These are phyloP conservation scores for Lacerta viridis DNA, from an alignment of 2,797 vertebrate species.

Conservation along the genomic window DNA sequence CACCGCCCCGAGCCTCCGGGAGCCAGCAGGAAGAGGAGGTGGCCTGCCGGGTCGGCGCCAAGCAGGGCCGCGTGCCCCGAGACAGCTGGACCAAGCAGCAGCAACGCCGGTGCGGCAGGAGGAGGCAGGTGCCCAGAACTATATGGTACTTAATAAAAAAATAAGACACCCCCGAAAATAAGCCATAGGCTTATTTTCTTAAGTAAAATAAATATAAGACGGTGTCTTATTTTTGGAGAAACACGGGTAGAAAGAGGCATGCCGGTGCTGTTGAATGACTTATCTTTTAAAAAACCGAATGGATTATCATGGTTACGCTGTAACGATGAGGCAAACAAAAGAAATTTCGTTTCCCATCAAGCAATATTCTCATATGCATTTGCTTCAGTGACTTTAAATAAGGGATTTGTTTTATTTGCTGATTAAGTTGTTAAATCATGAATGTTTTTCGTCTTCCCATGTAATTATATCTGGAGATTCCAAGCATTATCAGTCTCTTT, in stretches of 20 bases:
- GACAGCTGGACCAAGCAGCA: too few species aligned
- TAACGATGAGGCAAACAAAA: neutral
- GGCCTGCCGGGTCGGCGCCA: too few species aligned
- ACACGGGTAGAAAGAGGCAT: neutral
- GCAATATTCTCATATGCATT: neutral
- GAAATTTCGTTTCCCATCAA: neutral
- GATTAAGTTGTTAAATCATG: slow-evolving; percentile 31
- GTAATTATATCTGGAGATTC: slow-evolving; percentile 25
- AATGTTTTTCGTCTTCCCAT: slow-evolving; percentile 20
- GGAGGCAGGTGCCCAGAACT: too few species aligned
- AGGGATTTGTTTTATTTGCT: neutral
- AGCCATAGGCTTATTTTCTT: too few species aligned
- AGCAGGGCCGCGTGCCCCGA: too few species aligned
- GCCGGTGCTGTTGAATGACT: neutral
- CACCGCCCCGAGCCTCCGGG: too few species aligned
- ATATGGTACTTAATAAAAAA: too few species aligned
- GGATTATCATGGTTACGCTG: neutral
- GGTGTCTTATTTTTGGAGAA: too few species aligned
- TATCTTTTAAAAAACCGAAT: neutral
- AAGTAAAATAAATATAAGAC: too few species aligned
- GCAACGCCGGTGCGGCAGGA: too few species aligned
- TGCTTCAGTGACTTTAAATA: neutral
- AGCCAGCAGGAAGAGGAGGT: too few species aligned
- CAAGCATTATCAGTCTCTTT: neutral
- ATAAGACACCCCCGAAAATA: too few species aligned